Evolutionary conservation across 2,797 vertebrate species (phyloP).

Genomic region (Dryobates pubescens): DNA sequence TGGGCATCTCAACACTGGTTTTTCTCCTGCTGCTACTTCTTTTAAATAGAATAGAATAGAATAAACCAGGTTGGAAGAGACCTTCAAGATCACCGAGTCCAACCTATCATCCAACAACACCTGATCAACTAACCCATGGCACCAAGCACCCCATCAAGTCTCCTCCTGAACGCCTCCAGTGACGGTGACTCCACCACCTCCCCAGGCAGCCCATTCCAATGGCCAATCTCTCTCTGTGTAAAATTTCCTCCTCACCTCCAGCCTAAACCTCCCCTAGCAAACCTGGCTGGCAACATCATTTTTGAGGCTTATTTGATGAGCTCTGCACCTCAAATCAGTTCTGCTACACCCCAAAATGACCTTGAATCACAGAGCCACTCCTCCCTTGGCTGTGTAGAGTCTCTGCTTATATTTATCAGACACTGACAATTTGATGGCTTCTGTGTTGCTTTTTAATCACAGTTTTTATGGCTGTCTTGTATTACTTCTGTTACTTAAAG

Average conservation of each 20-base stretch:
- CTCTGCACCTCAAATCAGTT: conserved; percentile 46
- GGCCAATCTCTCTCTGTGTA: no score
- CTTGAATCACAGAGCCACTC: neutral
- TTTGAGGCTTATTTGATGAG: conserved; percentile 18
- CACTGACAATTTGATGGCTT: neutral
- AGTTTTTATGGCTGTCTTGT: neutral
- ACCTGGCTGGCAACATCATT: neutral
- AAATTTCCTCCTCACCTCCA: no score
- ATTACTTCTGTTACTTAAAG: neutral
- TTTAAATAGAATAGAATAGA: no score
- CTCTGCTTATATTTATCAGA: neutral
- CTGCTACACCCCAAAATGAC: neutral
- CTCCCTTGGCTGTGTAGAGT: neutral
- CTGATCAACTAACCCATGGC: no score
- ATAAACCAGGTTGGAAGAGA: no score
- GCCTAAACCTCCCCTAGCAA: no score
- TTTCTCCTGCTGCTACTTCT: neutral
- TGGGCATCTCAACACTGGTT: neutral
- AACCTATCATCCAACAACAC: no score
- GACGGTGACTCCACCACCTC: no score
- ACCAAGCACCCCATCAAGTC: no score
- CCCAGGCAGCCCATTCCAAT: no score
- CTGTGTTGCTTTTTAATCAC: neutral
- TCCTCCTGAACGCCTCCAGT: no score
- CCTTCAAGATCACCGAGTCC: no score